phyloP scores from a whole-genome alignment of 2,797 vertebrate species.

The Bradypodion ventrale region DNA sequence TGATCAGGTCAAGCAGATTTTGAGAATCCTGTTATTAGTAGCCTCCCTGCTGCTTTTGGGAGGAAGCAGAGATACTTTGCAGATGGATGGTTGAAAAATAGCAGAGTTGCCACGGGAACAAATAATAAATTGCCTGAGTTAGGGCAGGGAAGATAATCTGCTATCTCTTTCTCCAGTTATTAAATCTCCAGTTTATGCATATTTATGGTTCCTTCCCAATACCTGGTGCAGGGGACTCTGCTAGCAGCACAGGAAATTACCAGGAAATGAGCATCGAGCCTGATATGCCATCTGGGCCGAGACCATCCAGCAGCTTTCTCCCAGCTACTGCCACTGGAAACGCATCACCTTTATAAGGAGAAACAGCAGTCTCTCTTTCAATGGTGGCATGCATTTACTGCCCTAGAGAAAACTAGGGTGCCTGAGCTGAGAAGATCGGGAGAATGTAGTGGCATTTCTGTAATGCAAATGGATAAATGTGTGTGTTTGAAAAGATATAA shows the following conservation, averaged over 20 bases:
- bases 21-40: not conserved
- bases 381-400: not conserved
- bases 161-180: constrained; percentile 39
- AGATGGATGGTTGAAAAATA: not conserved
- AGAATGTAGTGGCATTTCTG: not conserved
- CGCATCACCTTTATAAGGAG: not conserved
- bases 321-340: not conserved
- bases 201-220: constrained; percentile 6
- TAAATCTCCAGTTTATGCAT: not conserved
- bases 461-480: too few relatives aligned
- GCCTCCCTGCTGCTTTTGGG: not conserved
- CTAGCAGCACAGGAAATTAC: constrained; percentile 17
- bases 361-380: not conserved
- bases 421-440: not conserved
- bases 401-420: not conserved
- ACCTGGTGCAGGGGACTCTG: not conserved
- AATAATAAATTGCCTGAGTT: constrained; percentile 52
- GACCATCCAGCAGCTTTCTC: not conserved
- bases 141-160: constrained; percentile 56
- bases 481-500: too few relatives aligned
- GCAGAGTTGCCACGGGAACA: constrained; percentile 68
- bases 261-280: not conserved
- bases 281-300: not conserved
- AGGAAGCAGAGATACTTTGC: not conserved
- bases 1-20: not conserved